Percentiles rank a stretch among this genome's conserved stretches.
phyloP scores from a whole-genome alignment of 2,888 invertebrate species.

The Acronicta alni region DNA sequence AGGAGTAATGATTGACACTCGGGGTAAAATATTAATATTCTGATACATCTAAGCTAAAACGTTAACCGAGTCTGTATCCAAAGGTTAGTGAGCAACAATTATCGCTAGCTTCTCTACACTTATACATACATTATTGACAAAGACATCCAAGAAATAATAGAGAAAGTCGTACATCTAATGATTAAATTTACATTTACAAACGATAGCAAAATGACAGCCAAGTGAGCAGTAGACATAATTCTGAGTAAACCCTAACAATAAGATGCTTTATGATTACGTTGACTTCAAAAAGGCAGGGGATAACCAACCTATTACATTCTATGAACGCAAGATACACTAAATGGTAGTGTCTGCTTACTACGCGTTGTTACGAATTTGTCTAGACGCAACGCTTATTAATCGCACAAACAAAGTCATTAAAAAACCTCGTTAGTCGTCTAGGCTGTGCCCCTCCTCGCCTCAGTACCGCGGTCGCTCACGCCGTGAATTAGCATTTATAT shows the following conservation, averaged over 20 bases:
- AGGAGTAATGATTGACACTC: no score
- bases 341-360: not conserved
- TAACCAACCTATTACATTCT: not conserved
- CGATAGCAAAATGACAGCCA: not conserved
- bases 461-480: constrained; percentile 17
- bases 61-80: no score
- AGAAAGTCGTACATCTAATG: no score
- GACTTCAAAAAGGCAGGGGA: not conserved
- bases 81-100: no score
- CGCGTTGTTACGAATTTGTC: not conserved
- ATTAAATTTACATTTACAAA: no score
- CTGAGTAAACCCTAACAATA: not conserved
- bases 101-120: no score
- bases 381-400: constrained; percentile 55
- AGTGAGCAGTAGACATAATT: not conserved
- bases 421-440: constrained; percentile 64
- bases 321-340: not conserved
- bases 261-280: not conserved
- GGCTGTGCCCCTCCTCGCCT: constrained; percentile 2
- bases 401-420: constrained; percentile 65
- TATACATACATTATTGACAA: no score
- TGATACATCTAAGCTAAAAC: no score
- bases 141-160: no score
- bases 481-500: constrained; percentile 72
- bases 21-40: no score